Evolutionary conservation across 2,797 vertebrate species (phyloP).

Genomic region (Sebastes taczanowskii): DNA sequence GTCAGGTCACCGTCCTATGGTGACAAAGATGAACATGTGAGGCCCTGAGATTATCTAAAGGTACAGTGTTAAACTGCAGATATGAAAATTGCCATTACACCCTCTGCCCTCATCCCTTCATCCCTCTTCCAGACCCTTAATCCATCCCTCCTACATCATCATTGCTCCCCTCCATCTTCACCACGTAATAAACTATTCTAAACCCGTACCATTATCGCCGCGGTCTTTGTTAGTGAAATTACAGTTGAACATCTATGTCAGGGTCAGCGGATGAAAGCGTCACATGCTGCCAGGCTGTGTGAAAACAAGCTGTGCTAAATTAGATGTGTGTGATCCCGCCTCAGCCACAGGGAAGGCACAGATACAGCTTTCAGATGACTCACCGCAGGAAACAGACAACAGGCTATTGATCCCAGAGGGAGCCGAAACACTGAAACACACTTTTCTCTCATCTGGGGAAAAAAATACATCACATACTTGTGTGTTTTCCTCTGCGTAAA

Average conservation of each 20-base stretch:
- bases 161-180: too few species aligned
- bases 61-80: too few species aligned
- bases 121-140: too few species aligned
- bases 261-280: background rate
- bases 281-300: background rate
- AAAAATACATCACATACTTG: background rate
- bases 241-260: background rate
- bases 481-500: background rate
- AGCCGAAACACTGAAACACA: background rate
- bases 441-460: background rate
- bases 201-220: too few species aligned
- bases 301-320: conserved; percentile 47
- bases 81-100: too few species aligned
- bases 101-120: too few species aligned
- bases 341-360: conserved; percentile 43
- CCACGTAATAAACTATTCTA: too few species aligned
- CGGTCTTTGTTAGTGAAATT: too few species aligned
- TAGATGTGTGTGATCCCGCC: conserved; percentile 36
- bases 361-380: conserved; percentile 60
- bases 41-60: too few species aligned
- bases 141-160: too few species aligned
- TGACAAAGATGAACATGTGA: too few species aligned
- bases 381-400: conserved; percentile 39
- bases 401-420: conserved; percentile 41
- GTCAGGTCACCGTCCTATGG: too few species aligned